phyloP scores from a whole-genome alignment of 2,888 invertebrate genomes.

The Zygothrica quintamaculata region DNA sequence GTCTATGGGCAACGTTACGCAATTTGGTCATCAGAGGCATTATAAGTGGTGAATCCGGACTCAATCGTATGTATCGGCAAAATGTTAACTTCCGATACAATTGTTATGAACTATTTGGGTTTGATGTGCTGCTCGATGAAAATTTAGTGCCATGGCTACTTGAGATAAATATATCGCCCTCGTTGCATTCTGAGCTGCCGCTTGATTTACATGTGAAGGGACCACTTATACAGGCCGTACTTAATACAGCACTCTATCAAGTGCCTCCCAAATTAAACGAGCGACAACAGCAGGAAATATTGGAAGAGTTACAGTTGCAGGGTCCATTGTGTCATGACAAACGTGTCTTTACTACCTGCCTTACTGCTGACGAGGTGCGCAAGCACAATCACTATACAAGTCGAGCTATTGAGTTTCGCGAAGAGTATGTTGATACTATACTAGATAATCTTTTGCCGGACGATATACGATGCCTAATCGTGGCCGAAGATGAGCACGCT shows the following conservation, averaged over 20 bases:
- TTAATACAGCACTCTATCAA: slow-evolving; percentile 97
- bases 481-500: slow-evolving; percentile 94
- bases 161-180: slow-evolving; percentile 96
- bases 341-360: slow-evolving; percentile 88
- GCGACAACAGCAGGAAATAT: slow-evolving; percentile 82
- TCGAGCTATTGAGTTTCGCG: slow-evolving; percentile 81
- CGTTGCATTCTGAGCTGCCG: slow-evolving; percentile 93
- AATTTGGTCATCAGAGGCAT: slow-evolving; percentile 97
- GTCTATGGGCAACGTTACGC: slow-evolving; percentile 93
- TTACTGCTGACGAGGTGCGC: slow-evolving; percentile 89
- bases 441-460: slow-evolving; percentile 94
- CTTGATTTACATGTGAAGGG: slow-evolving; percentile 97
- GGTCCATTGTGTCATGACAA: slow-evolving; percentile 88
- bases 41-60: slow-evolving; percentile 92
- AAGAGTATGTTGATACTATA: slow-evolving; percentile 88
- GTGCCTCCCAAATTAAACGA: slow-evolving; percentile 83
- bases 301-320: slow-evolving; percentile 78
- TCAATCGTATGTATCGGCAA: slow-evolving; percentile 89
- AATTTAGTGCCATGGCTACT: slow-evolving; percentile 97
- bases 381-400: slow-evolving; percentile 85
- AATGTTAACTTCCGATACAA: slow-evolving; percentile 92
- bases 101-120: slow-evolving; percentile 97
- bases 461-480: slow-evolving; percentile 93
- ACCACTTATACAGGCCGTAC: slow-evolving; percentile 93
- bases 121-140: slow-evolving; percentile 96